Base-by-base conservation (phyloP, 2,113 vertebrate species). In the Herpetotheres cachinnans region DNA sequence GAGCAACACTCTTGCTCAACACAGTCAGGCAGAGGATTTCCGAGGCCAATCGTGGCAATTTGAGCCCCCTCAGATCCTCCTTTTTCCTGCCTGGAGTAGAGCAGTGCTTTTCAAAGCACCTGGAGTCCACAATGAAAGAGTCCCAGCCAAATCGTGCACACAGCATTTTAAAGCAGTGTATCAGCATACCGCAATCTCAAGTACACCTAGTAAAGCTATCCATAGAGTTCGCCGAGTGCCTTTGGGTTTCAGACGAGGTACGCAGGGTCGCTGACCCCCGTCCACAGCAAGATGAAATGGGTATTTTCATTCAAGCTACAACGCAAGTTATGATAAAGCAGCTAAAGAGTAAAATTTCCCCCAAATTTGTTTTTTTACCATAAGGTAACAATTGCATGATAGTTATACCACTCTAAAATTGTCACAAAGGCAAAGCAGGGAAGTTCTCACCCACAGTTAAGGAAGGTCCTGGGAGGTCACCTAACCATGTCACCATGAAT, bases 31-130 rank as follows among this genome's bases (percentile, higher is more conserved):
- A 15, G 74, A 93, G 89, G 89, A 96, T 95, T 95, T 93, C 84
- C 58, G 50, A 95, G 62, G 67, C 55, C 4, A 5, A 74, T 18
- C 3, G 2, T 1, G 12, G 92, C 83, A 94, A 94, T 55, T 40
- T 89, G 86, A 96, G 89, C 59, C 66, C 78, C 16, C 40, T 84
- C 65, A 54, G 80, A 86, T 67, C 80, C 73, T 89, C 86, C 59
- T 94, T 61, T 93, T 79, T 89, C 86, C 92, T 91, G 72, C 82
- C 71, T 54, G 12, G 49, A 82, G 54, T 47, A 80, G 8, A 49
- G 47, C 52, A 56, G 40, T 20, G 54, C 65, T 85, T 66, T 82
- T 54, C 84, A 61, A 87, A 89, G 81, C 67, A 82, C 17, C 6
- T 74, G 58, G 83, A 89, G 89, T 38, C 38, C 46, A 10, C 56